Evolutionary conservation across 2,113 vertebrate genomes (phyloP).

Genomic region (Syrrhaptes paradoxus): DNA sequence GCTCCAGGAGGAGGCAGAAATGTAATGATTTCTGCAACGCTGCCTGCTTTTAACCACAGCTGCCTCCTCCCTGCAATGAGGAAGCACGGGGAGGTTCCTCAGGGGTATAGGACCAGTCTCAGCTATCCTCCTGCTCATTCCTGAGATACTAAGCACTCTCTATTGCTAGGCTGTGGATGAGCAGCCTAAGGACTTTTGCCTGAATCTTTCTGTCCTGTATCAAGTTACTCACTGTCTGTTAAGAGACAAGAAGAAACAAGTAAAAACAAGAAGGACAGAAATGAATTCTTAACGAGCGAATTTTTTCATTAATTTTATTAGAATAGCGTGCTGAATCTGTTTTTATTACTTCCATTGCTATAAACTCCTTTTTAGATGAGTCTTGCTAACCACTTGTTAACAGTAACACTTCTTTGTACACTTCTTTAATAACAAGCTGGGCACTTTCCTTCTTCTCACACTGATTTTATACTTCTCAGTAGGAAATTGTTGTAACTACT

Average conservation of each 20-base stretch:
- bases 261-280: neutral
- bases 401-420: neutral
- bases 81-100: neutral
- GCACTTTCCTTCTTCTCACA: neutral
- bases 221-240: neutral
- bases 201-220: neutral
- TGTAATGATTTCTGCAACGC: neutral
- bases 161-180: neutral
- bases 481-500: neutral
- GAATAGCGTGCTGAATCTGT: neutral
- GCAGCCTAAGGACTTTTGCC: neutral
- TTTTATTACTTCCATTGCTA: neutral
- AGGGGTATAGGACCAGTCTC: neutral
- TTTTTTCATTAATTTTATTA: neutral
- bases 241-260: neutral
- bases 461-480: neutral
- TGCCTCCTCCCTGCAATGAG: neutral
- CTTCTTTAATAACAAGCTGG: neutral
- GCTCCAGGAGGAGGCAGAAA: neutral
- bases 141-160: neutral
- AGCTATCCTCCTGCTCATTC: neutral
- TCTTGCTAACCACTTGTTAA: neutral
- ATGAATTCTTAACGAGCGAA: neutral
- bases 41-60: neutral
- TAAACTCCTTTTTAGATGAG: neutral